Conservation (phyloP, 2,797 vertebrate genomes). For the Acrossocheilus fasciatus region DNA sequence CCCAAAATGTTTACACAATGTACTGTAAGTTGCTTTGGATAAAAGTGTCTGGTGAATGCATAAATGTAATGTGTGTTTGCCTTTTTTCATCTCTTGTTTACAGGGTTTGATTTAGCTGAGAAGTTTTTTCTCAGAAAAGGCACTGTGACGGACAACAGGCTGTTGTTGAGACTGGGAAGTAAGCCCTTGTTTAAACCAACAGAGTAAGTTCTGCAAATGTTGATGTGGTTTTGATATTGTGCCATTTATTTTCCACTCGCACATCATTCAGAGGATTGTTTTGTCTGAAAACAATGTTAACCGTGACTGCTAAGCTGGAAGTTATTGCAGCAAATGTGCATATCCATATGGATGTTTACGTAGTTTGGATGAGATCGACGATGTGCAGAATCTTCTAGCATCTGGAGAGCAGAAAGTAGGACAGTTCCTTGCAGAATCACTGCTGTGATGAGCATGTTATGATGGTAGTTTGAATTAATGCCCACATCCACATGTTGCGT, state of each 20-base stretch:
- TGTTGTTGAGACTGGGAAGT: constrained; percentile 89
- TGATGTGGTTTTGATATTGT: constrained; percentile 28
- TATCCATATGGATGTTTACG: constrained; percentile 39
- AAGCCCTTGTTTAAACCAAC: constrained; percentile 89
- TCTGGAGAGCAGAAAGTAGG: constrained; percentile 43
- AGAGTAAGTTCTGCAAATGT: constrained; percentile 81
- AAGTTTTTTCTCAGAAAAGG: constrained; percentile 88
- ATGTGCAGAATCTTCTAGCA: constrained; percentile 33
- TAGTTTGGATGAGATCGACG: constrained; percentile 28
- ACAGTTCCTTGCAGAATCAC: constrained; percentile 21
- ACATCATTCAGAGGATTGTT: constrained; percentile 1
- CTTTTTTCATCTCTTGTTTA: constrained; percentile 30
- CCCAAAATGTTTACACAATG: background rate
- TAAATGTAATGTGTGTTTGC: constrained; percentile 27
- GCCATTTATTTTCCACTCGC: constrained; percentile 24
- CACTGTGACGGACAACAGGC: constrained; percentile 82
- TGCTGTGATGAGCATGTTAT: constrained; percentile 40
- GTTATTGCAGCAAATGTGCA: constrained; percentile 4
- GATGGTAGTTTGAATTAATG: constrained; percentile 44
- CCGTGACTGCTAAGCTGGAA: background rate
- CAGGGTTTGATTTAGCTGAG: constrained; percentile 94
- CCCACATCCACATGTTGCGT: constrained; percentile 36
- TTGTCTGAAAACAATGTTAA: constrained; percentile 7
- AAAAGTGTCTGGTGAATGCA: background rate
- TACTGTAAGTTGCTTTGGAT: constrained; percentile 6